Evolutionary conservation across 2,888 invertebrate species (phyloP).

Genomic region (Caenorhabditis drosophilae): DNA sequence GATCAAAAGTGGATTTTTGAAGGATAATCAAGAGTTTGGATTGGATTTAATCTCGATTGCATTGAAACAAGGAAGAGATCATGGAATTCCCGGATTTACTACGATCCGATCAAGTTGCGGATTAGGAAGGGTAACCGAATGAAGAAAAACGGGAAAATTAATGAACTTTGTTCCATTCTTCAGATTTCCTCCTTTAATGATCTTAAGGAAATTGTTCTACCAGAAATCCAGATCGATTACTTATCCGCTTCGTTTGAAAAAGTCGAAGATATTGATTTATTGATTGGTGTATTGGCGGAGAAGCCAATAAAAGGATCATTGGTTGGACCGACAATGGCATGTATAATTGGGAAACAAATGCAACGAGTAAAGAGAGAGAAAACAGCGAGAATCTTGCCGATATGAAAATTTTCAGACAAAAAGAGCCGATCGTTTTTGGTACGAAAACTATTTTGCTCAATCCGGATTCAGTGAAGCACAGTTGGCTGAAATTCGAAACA

Average conservation of each 20-base stretch:
- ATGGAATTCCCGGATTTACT: constrained; percentile 66
- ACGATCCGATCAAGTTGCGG: constrained; percentile 63
- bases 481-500: constrained; percentile 55
- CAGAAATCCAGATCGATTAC: constrained; percentile 49
- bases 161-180: background rate
- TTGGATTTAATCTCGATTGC: constrained; percentile 65
- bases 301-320: constrained; percentile 62
- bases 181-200: constrained; percentile 55
- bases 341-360: constrained; percentile 67
- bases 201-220: constrained; percentile 50
- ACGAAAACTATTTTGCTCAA: constrained; percentile 67
- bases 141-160: background rate
- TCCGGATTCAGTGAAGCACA: constrained; percentile 58
- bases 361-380: constrained; percentile 51
- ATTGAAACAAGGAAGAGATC: constrained; percentile 67
- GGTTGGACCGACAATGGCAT: constrained; percentile 68
- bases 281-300: constrained; percentile 67
- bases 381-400: background rate
- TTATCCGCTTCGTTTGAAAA: constrained; percentile 45
- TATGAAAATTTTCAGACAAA: constrained; percentile 33
- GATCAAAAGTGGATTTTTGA: constrained; percentile 46
- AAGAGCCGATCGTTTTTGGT: constrained; percentile 70
- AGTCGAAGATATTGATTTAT: constrained; percentile 68
- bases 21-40: constrained; percentile 54
- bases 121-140: constrained; percentile 55